Percentiles rank a stretch among this genome's conserved stretches.
Conservation (phyloP, 2,797 vertebrate genomes). For the Catostomus latipinnis region DNA sequence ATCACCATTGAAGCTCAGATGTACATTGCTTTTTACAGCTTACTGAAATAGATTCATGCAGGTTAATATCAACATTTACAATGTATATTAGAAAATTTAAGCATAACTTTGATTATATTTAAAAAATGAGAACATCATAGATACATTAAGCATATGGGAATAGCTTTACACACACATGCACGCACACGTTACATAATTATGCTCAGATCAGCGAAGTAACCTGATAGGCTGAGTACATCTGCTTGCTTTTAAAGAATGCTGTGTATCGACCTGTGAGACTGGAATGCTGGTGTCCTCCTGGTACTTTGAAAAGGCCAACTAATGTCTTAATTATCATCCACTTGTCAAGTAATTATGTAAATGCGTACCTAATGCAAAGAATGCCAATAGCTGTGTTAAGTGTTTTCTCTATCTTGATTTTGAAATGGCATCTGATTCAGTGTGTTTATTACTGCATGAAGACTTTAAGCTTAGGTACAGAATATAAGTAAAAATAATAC, state of each 20-base stretch:
- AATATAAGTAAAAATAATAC: background rate
- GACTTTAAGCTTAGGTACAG: background rate
- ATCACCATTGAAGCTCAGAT: too few species aligned
- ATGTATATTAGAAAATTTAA: background rate
- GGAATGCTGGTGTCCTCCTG: constrained; percentile 58
- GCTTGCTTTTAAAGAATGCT: constrained; percentile 29
- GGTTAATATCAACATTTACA: background rate
- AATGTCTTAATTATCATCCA: constrained; percentile 77
- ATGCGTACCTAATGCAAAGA: constrained; percentile 70
- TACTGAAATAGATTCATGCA: background rate
- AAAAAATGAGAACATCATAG: background rate
- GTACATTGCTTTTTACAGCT: background rate
- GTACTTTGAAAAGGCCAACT: constrained; percentile 67
- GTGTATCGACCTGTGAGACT: constrained; percentile 57
- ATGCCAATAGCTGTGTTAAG: constrained; percentile 73
- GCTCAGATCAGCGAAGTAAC: background rate
- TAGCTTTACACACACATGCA: background rate
- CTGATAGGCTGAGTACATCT: constrained; percentile 3
- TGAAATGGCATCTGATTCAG: constrained; percentile 16
- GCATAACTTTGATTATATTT: background rate
- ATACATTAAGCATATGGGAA: background rate
- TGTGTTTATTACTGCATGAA: constrained; percentile 35
- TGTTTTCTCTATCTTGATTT: constrained; percentile 55
- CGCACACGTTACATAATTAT: background rate
- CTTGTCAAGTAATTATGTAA: constrained; percentile 81